Evolutionary conservation across 2,888 invertebrate genomes (phyloP).

Genomic region (Agriopis aurantiaria): DNA sequence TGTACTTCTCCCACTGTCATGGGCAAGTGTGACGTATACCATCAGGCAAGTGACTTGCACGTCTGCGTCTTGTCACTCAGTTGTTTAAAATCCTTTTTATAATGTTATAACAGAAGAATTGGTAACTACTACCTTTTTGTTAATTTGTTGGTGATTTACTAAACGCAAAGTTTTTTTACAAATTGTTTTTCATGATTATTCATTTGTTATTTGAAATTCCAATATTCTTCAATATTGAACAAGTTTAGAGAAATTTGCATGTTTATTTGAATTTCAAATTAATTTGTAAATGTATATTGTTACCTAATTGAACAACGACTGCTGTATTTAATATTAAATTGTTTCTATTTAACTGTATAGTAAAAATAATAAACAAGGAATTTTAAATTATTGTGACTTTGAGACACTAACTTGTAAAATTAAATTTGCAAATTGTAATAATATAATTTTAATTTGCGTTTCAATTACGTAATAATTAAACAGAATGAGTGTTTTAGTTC

Average conservation of each 20-base stretch:
- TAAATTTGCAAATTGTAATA: not conserved
- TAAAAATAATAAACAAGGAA: conserved; percentile 14
- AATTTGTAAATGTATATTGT: conserved; percentile 39
- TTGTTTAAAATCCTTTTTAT: too few relatives aligned
- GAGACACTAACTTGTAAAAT: conserved; percentile 19
- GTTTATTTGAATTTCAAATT: conserved; percentile 49
- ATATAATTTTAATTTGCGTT: not conserved
- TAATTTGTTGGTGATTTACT: too few relatives aligned
- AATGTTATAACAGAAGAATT: too few relatives aligned
- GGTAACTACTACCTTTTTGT: too few relatives aligned
- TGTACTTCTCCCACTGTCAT: too few relatives aligned
- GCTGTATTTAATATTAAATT: conserved; percentile 53
- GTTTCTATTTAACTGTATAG: conserved; percentile 46
- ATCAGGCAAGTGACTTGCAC: too few relatives aligned
- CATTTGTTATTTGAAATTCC: not conserved
- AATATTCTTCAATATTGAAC: not conserved
- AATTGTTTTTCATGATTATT: not conserved
- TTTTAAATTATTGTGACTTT: conserved; percentile 24
- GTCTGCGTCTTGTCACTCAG: too few relatives aligned
- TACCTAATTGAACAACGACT: conserved; percentile 56
- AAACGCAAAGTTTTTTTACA: too few relatives aligned
- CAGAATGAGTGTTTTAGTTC: conserved; percentile 8
- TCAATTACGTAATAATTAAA: not conserved
- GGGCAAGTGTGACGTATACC: too few relatives aligned
- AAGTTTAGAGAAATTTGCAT: conserved; percentile 46